Conservation (phyloP, 2,888 invertebrate species). For the Cerceris ruficornis region DNA sequence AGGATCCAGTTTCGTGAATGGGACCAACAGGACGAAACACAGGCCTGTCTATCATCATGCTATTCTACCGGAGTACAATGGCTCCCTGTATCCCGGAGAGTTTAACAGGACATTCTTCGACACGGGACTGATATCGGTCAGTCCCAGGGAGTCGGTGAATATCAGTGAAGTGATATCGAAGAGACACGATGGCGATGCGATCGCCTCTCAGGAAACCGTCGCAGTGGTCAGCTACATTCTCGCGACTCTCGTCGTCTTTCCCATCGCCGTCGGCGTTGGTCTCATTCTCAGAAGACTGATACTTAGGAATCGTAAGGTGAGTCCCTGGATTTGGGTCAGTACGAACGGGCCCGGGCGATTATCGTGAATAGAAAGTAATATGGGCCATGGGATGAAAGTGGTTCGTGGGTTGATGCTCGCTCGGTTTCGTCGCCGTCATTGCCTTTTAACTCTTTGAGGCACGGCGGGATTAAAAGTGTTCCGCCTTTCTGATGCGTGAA, state of each 20-base stretch:
- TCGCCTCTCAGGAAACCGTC: slow-evolving; percentile 79
- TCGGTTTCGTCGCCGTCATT: slow-evolving; percentile 20
- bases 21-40: slow-evolving; percentile 62
- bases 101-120: slow-evolving; percentile 72
- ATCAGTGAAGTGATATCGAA: slow-evolving; percentile 79
- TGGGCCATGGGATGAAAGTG: slow-evolving; percentile 50
- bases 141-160: slow-evolving; percentile 74
- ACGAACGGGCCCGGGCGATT: neutral
- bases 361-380: slow-evolving; percentile 55
- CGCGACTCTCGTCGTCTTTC: slow-evolving; percentile 81
- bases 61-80: slow-evolving; percentile 69
- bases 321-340: slow-evolving; percentile 26
- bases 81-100: slow-evolving; percentile 65
- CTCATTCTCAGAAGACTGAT: slow-evolving; percentile 81
- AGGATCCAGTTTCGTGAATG: slow-evolving; percentile 37
- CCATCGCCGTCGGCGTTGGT: slow-evolving; percentile 81
- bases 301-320: slow-evolving; percentile 81
- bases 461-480: no score
- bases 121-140: slow-evolving; percentile 70
- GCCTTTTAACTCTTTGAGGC: slow-evolving; percentile 29
- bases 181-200: slow-evolving; percentile 77
- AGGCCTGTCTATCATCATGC: slow-evolving; percentile 70
- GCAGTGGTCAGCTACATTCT: slow-evolving; percentile 81
- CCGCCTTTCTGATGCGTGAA: no score
- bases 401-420: slow-evolving; percentile 28